A percentile compares a stretch with the other conserved stretches of the same genome.
These are phyloP conservation scores for Clepsis dumicolana DNA, from an alignment of 2,888 invertebrate genomes.

Conservation along the genomic window DNA sequence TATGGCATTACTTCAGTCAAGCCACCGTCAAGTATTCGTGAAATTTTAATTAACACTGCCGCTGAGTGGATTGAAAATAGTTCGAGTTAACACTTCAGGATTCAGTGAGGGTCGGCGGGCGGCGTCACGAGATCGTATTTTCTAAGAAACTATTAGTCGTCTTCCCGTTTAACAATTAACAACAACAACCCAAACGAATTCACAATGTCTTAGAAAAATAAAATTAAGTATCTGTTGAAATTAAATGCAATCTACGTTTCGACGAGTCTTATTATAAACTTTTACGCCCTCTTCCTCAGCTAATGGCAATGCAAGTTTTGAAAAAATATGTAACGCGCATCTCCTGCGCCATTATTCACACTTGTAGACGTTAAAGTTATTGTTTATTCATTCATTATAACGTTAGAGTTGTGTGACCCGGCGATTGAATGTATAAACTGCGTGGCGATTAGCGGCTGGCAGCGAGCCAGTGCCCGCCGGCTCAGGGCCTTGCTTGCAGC, in stretches of 20 bases:
- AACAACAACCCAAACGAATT: too few relatives aligned
- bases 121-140: neutral
- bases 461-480: constrained; percentile 61
- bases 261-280: too few relatives aligned
- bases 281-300: too few relatives aligned
- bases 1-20: constrained; percentile 4
- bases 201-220: too few relatives aligned
- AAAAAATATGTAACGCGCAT: too few relatives aligned
- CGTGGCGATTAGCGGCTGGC: constrained; percentile 78
- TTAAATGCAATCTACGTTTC: too few relatives aligned
- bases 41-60: constrained; percentile 30
- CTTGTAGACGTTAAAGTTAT: neutral
- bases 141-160: neutral
- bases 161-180: neutral
- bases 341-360: too few relatives aligned
- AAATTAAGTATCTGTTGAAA: too few relatives aligned
- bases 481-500: constrained; percentile 61
- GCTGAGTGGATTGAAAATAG: constrained; percentile 25
- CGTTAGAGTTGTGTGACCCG: constrained; percentile 42
- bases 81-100: constrained; percentile 12
- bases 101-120: neutral
- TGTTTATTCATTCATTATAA: constrained; percentile 25
- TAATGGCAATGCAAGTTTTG: too few relatives aligned
- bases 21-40: constrained; percentile 17
- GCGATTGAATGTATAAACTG: constrained; percentile 71